phyloP scores from a whole-genome alignment of 2,113 vertebrate species.

The Phainopepla nitens region DNA sequence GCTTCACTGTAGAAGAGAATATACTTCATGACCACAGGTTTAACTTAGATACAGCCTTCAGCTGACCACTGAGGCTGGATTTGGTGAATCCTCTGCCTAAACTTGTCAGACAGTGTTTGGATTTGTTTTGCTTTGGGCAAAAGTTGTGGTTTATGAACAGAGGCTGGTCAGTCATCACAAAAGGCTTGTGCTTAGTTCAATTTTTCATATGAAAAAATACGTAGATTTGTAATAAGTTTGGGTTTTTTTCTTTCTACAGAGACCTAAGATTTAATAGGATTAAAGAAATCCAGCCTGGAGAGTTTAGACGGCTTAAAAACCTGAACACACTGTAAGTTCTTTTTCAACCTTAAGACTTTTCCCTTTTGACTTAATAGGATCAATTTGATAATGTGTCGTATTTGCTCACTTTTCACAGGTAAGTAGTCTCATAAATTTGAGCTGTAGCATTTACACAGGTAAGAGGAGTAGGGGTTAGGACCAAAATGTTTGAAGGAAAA shows the following conservation, averaged over 20 bases:
- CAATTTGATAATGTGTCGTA: background rate
- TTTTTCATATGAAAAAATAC: background rate
- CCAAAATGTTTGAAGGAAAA: background rate
- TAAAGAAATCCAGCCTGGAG: slow-evolving; percentile 89
- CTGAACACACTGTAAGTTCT: slow-evolving; percentile 95
- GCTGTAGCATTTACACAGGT: background rate
- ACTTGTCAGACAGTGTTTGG: background rate
- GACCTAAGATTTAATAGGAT: slow-evolving; percentile 98
- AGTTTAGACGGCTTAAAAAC: slow-evolving; percentile 88
- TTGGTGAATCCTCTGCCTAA: background rate
- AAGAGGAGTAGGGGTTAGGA: background rate
- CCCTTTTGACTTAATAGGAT: background rate
- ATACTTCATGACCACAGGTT: background rate
- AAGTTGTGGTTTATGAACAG: background rate
- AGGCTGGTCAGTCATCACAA: background rate
- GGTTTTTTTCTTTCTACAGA: slow-evolving; percentile 65
- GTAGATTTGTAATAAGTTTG: background rate
- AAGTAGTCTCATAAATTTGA: background rate
- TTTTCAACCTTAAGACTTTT: background rate
- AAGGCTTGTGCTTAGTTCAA: background rate
- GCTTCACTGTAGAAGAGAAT: background rate
- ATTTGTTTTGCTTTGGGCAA: background rate
- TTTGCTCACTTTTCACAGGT: background rate
- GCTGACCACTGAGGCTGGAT: background rate
- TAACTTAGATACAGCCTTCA: background rate